These are phyloP conservation scores for Apodemus sylvaticus DNA, from an alignment of 2,113 vertebrate genomes.

Conservation along the genomic window DNA sequence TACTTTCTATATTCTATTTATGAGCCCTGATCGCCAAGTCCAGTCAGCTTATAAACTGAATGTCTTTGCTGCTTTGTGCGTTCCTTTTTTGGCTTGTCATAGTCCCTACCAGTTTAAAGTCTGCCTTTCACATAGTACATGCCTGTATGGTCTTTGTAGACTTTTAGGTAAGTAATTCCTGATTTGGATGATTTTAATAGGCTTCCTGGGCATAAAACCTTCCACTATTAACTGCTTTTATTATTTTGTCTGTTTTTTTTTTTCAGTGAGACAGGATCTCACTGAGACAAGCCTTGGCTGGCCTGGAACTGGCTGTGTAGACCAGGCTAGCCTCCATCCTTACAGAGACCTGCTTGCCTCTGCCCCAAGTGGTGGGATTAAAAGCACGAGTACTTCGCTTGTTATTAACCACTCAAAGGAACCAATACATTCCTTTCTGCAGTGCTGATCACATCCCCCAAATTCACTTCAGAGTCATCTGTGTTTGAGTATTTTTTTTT, in stretches of 20 bases:
- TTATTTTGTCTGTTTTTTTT: not conserved
- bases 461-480: constrained; percentile 16
- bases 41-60: not conserved
- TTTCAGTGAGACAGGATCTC: not conserved
- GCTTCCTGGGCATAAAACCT: not conserved
- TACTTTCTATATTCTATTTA: not conserved
- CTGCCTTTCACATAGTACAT: not conserved
- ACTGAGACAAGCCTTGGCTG: not conserved
- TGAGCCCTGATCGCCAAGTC: not conserved
- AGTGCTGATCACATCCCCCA: not conserved
- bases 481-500: not conserved
- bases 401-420: constrained; percentile 30
- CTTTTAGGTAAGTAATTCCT: not conserved
- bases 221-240: not conserved
- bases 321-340: not conserved
- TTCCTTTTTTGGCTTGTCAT: not conserved
- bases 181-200: constrained; percentile 14
- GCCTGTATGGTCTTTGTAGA: not conserved
- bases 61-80: not conserved
- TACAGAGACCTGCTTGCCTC: not conserved
- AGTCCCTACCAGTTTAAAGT: not conserved
- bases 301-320: not conserved
- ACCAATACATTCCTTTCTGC: constrained; percentile 48
- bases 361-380: not conserved
- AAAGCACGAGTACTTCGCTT: not conserved